These are phyloP conservation scores for Phrynocephalus vlangalii DNA, from an alignment of 2,797 vertebrate genomes.

Conservation along the genomic window DNA sequence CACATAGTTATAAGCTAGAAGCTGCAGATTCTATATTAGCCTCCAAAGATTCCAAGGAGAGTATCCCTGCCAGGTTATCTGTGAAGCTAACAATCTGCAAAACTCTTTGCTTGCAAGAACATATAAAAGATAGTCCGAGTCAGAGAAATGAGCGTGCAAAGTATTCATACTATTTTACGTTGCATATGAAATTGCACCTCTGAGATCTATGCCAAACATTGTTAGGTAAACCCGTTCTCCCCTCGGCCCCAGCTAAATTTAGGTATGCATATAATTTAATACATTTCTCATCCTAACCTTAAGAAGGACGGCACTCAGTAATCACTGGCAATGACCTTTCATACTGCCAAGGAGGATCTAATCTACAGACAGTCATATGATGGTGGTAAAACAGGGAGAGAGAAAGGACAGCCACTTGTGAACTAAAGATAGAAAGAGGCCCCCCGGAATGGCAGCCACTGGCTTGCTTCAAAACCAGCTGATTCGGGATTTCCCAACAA, in stretches of 20 bases:
- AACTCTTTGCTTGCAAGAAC: not conserved
- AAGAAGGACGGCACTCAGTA: slow-evolving; percentile 36
- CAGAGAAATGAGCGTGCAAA: not conserved
- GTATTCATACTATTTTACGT: not conserved
- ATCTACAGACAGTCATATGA: slow-evolving; percentile 66
- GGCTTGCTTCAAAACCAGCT: slow-evolving; percentile 19
- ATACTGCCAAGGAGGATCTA: slow-evolving; percentile 6
- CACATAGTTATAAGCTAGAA: not conserved
- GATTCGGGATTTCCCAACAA: slow-evolving; percentile 46
- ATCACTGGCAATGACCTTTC: slow-evolving; percentile 61
- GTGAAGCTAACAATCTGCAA: not conserved
- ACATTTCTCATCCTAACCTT: slow-evolving; percentile 48
- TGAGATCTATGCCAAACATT: not conserved
- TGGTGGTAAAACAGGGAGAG: slow-evolving; percentile 35
- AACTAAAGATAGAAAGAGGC: slow-evolving; percentile 66
- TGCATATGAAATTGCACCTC: too few species aligned
- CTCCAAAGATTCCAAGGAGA: not conserved
- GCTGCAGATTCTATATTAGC: slow-evolving; percentile 5
- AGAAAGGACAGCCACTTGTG: slow-evolving; percentile 11
- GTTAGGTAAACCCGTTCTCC: not conserved
- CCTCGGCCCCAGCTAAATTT: slow-evolving; percentile 16
- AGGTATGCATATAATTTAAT: slow-evolving; percentile 32
- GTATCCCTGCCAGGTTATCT: too few species aligned
- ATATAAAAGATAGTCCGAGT: too few species aligned
- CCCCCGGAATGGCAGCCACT: slow-evolving; percentile 43